Evolutionary conservation across 1,140 invertebrate species (phyloP), one percentile per base, ranked within the genome.

Genomic region (Neoseiulus cucumeris): DNA sequence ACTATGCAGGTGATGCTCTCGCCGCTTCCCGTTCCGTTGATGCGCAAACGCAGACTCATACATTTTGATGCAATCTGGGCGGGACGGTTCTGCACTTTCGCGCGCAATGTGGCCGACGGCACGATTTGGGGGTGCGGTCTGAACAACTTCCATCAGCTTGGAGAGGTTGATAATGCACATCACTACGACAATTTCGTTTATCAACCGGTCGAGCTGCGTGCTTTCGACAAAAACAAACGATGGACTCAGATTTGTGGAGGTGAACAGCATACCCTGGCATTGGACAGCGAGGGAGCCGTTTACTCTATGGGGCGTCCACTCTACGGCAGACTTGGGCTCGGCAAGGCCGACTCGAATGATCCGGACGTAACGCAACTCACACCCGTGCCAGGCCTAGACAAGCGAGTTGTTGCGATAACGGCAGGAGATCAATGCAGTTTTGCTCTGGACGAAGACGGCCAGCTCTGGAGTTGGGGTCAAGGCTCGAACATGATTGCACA

Each of bases 141-240:
- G 17, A 95, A 96, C 75, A 95, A 95, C 76, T 93, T 90, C 73
- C 81, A 83, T 74, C 92, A 95, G 78, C 79, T 94, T 67, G 87
- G 88, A 85, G 14, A 74, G 76, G 75, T 59, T 17, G 9, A 64
- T 42, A 18, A 22, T 17, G 30, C 64, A n/a, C 20, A 17, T 64
- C 14, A 29, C 1, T n/a, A 68, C 6, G 22, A 41, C 65, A 42
- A 69, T 67, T 41, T 64, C 74, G 80, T 65, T 81, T 77, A 71
- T 74, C 79, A 68, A 81, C 81, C 28, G 73, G 51, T 59, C 5
- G 33, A 59, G 33, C 51, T 59, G 5, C 14, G 17, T 14, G 51
- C 51, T 59, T 59, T 59, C 51, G 51, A 59, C 22, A 12, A 12
- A 1, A 59, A 59, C 1, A 59, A 29, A 17, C 4, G 33, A 9